Conservation (phyloP, 1,140 invertebrate species). For the Drosophila ironensis region DNA sequence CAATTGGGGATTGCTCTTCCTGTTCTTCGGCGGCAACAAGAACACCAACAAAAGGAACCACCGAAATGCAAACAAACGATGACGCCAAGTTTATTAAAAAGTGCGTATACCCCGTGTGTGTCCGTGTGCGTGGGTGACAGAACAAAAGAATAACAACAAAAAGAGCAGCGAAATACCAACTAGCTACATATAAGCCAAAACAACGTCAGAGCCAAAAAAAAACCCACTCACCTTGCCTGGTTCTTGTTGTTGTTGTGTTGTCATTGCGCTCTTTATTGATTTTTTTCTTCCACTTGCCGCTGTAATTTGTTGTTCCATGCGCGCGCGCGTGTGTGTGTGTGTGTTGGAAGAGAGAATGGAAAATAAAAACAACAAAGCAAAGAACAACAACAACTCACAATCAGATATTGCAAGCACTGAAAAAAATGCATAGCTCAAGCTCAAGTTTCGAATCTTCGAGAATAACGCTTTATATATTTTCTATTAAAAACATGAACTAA, state of each 20-base stretch:
- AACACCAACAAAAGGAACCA: constrained; percentile 83
- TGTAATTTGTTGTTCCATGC: constrained; percentile 26
- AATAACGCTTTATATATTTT: no score
- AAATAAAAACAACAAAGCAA: constrained; percentile 10
- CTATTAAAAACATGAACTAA: no score
- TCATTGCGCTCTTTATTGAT: constrained; percentile 39
- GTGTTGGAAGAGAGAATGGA: neutral
- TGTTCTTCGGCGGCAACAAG: constrained; percentile 5
- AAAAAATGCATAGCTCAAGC: neutral
- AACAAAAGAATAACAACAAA: constrained; percentile 27
- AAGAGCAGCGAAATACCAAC: constrained; percentile 5
- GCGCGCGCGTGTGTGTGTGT: neutral
- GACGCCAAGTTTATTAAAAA: constrained; percentile 86
- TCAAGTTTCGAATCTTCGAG: neutral
- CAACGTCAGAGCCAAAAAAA: constrained; percentile 18
- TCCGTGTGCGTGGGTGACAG: constrained; percentile 31
- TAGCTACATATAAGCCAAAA: constrained; percentile 8
- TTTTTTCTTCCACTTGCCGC: constrained; percentile 51
- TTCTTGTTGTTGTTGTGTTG: constrained; percentile 10
- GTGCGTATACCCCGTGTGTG: constrained; percentile 74
- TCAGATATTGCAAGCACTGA: constrained; percentile 1
- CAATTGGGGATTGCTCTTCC: constrained; percentile 13
- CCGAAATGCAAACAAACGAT: constrained; percentile 84
- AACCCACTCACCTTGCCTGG: constrained; percentile 54
- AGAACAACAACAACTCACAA: constrained; percentile 9